Percentiles rank a stretch among this genome's conserved stretches.
These are phyloP conservation scores for Etia nguti DNA, from an alignment of 2,113 vertebrate species.

Conservation along the genomic window DNA sequence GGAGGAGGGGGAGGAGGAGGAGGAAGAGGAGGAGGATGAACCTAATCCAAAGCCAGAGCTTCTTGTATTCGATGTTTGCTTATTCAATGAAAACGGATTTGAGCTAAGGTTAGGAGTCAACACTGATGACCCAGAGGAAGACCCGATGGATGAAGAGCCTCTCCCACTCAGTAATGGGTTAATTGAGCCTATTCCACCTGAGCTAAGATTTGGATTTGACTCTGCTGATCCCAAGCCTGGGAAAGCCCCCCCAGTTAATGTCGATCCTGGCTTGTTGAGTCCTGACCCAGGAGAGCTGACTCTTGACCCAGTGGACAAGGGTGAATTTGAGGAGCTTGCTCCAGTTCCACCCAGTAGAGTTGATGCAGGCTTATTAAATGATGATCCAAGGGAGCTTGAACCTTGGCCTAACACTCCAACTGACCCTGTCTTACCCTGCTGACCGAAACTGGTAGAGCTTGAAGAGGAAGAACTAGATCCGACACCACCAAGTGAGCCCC, in stretches of 20 bases:
- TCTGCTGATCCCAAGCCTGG: not conserved
- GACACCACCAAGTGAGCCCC: not conserved
- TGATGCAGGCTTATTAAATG: not conserved
- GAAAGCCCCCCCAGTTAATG: not conserved
- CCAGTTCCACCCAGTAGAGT: not conserved
- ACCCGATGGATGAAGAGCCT: not conserved
- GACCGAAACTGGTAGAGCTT: not conserved
- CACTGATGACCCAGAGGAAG: not conserved
- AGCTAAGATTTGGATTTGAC: not conserved
- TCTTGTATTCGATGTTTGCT: not conserved
- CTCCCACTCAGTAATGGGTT: not conserved
- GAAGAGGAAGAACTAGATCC: not conserved
- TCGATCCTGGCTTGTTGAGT: not conserved
- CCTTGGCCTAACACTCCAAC: not conserved
- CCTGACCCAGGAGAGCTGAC: not conserved
- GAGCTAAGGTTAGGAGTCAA: not conserved
- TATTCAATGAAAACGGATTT: not conserved
- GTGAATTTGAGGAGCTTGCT: not conserved
- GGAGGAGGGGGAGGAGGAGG: rapidly evolving
- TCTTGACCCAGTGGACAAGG: not conserved
- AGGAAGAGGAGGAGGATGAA: not conserved
- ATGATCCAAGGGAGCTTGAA: not conserved
- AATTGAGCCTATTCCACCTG: not conserved
- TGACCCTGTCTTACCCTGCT: not conserved
- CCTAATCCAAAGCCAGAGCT: not conserved